Evolutionary conservation across 64 coral and sea anemone species (phyloP).

Genomic region (Orbicella faveolata): DNA sequence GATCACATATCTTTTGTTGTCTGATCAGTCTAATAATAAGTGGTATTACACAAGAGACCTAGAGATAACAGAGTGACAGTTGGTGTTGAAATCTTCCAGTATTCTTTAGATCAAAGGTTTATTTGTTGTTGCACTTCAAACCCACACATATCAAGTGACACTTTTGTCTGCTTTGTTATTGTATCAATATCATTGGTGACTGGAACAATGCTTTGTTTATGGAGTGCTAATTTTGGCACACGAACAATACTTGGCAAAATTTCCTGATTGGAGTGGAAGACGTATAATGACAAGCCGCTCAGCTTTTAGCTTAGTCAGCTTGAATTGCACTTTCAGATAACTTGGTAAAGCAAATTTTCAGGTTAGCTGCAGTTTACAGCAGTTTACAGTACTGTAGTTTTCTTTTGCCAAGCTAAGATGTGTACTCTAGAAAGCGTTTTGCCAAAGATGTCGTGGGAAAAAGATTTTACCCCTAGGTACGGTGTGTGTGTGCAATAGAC

Average conservation of each 20-base stretch:
- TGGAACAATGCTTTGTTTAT: slow-evolving; percentile 13
- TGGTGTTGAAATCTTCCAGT: slow-evolving; percentile 1
- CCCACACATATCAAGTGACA: neutral
- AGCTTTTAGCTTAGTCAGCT: slow-evolving; percentile 24
- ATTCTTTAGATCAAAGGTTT: neutral
- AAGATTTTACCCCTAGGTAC: slow-evolving; percentile 31
- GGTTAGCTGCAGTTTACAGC: neutral
- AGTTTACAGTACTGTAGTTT: neutral
- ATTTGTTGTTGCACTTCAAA: slow-evolving; percentile 3
- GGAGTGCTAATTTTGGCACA: slow-evolving; percentile 9
- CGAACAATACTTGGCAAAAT: slow-evolving; percentile 34
- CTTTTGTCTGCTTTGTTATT: slow-evolving; percentile 9
- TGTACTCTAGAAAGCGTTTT: slow-evolving; percentile 16
- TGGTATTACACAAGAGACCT: slow-evolving; percentile 28
- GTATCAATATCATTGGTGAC: neutral
- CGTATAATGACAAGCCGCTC: neutral
- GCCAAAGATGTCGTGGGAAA: slow-evolving; percentile 27
- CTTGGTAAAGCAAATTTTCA: neutral
- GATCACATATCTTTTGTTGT: slow-evolving; percentile 45
- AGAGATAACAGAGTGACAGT: slow-evolving; percentile 20
- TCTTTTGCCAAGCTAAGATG: neutral
- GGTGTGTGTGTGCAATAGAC: neutral
- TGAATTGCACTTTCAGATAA: neutral
- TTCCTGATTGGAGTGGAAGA: neutral
- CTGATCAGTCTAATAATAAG: neutral